Evolutionary conservation across 2,797 vertebrate species (phyloP).

Genomic region (Oryzias sinensis): DNA sequence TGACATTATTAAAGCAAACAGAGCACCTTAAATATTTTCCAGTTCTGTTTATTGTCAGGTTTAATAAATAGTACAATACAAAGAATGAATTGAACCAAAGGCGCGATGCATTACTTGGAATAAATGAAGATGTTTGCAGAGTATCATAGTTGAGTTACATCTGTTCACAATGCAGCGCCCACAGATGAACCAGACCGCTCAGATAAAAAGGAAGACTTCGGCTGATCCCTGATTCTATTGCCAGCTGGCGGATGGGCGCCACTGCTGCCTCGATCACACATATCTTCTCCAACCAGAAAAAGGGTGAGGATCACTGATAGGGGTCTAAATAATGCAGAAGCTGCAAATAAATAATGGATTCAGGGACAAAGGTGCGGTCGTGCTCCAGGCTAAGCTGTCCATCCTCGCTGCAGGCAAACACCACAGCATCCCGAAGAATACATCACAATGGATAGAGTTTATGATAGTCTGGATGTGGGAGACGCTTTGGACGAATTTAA

Average conservation of each 20-base stretch:
- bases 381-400: neutral
- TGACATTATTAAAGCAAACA: too few species aligned
- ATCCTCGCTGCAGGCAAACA: neutral
- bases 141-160: constrained; percentile 58
- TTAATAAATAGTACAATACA: constrained; percentile 81
- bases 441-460: constrained; percentile 7
- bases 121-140: constrained; percentile 69
- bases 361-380: neutral
- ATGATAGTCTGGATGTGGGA: constrained; percentile 21
- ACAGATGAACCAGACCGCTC: constrained; percentile 60
- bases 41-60: constrained; percentile 81
- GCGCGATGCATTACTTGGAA: constrained; percentile 60
- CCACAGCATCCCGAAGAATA: constrained; percentile 1
- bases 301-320: constrained; percentile 3
- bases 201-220: constrained; percentile 83
- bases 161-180: constrained; percentile 70
- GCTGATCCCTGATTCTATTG: constrained; percentile 77
- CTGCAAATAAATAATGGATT: constrained; percentile 13
- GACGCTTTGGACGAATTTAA: constrained; percentile 27
- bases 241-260: constrained; percentile 37
- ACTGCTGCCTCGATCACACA: constrained; percentile 10
- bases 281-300: constrained; percentile 18
- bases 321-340: constrained; percentile 11
- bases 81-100: constrained; percentile 77
- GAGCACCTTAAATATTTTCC: constrained; percentile 18